phyloP scores from a whole-genome alignment of 2,888 invertebrate genomes.

The Ennomos erosarius region DNA sequence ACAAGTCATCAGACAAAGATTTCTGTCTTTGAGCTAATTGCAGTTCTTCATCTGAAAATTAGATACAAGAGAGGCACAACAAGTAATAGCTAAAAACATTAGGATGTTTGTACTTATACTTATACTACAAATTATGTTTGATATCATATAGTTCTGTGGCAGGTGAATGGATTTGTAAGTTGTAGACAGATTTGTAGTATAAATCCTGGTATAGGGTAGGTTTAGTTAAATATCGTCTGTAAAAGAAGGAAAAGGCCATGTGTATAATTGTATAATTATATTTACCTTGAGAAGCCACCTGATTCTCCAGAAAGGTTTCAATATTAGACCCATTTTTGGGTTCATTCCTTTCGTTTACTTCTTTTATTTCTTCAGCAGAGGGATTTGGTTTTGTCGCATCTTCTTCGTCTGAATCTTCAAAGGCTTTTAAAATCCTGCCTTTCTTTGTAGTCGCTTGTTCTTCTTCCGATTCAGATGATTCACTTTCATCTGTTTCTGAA shows the following conservation, averaged over 20 bases:
- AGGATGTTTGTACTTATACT: too few relatives aligned
- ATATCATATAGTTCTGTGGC: too few relatives aligned
- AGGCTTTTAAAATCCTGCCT: conserved; percentile 77
- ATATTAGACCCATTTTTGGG: conserved; percentile 7
- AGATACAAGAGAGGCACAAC: too few relatives aligned
- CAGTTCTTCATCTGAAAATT: conserved; percentile 67
- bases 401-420: conserved; percentile 81
- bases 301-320: conserved; percentile 31
- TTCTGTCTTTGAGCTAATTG: conserved; percentile 66
- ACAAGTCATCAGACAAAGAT: conserved; percentile 65
- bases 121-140: too few relatives aligned
- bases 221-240: too few relatives aligned
- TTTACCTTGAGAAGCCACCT: conserved; percentile 64
- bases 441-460: conserved; percentile 59
- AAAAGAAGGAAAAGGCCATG: too few relatives aligned
- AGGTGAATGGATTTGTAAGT: too few relatives aligned
- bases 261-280: too few relatives aligned
- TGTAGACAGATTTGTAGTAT: too few relatives aligned
- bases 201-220: too few relatives aligned
- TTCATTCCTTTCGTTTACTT: conserved; percentile 16
- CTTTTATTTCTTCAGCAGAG: conserved; percentile 9
- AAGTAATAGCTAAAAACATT: too few relatives aligned
- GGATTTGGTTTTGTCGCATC: conserved; percentile 25
- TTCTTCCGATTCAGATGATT: conserved; percentile 65
- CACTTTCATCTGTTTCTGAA: conserved; percentile 54